These are phyloP conservation scores for Collichthys lucidus DNA, from an alignment of 2,113 vertebrate species.

Conservation along the genomic window DNA sequence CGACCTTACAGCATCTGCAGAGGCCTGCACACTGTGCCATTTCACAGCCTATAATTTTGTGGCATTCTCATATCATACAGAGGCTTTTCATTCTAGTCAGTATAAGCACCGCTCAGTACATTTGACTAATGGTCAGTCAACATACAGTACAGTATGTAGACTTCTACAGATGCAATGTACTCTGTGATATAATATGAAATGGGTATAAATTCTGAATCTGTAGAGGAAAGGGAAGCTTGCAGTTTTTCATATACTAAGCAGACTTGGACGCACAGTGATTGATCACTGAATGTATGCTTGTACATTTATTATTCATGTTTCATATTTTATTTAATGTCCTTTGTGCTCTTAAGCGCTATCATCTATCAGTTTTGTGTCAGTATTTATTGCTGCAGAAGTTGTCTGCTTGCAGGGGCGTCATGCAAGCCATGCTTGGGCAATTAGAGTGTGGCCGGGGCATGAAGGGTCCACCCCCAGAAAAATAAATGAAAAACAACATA, in stretches of 20 bases:
- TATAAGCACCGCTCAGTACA: not conserved
- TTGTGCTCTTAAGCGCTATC: not conserved
- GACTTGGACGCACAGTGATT: not conserved
- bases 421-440: too few species aligned
- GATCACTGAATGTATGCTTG: not conserved
- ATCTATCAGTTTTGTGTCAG: not conserved
- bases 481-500: too few species aligned
- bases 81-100: conserved; percentile 20
- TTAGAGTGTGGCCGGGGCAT: too few species aligned
- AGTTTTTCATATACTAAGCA: not conserved
- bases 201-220: not conserved
- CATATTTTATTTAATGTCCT: conserved; percentile 5
- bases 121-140: not conserved
- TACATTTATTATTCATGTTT: conserved; percentile 12
- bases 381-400: not conserved
- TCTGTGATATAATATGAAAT: not conserved
- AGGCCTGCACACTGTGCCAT: not conserved
- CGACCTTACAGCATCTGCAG: conserved; percentile 3
- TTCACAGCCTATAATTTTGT: not conserved
- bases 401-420: not conserved
- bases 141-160: not conserved
- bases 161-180: not conserved
- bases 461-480: too few species aligned
- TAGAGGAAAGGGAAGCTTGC: not conserved
- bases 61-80: not conserved